Evolutionary conservation across 1,140 invertebrate genomes (phyloP).

Genomic region (Neodiprion fabricii): DNA sequence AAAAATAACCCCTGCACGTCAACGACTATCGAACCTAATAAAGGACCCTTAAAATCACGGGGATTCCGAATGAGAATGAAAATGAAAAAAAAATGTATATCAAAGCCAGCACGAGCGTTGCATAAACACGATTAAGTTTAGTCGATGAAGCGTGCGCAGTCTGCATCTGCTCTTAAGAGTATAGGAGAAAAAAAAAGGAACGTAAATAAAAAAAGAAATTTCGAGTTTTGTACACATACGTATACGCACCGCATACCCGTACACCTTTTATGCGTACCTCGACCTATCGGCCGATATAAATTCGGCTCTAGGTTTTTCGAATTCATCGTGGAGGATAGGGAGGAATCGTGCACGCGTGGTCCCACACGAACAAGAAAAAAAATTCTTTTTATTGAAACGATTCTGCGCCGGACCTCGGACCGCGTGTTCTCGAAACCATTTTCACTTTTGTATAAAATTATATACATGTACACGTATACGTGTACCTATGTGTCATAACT

Average conservation of each 20-base stretch:
- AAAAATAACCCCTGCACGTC: not conserved
- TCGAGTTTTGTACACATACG: not conserved
- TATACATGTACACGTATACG: too few relatives aligned
- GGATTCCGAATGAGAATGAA: not conserved
- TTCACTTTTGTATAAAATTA: not conserved
- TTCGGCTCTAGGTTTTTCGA: not conserved
- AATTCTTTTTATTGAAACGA: not conserved
- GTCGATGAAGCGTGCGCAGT: slow-evolving; percentile 29
- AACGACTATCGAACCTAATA: not conserved
- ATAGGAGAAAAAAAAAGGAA: slow-evolving; percentile 9
- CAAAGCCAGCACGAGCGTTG: slow-evolving; percentile 31
- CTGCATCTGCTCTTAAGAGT: slow-evolving; percentile 30
- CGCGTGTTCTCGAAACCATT: not conserved
- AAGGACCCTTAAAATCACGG: not conserved
- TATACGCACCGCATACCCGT: not conserved
- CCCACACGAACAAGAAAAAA: too few relatives aligned
- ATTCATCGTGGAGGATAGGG: not conserved
- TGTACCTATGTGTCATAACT: too few relatives aligned
- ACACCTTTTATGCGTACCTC: too few relatives aligned
- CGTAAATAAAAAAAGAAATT: not conserved
- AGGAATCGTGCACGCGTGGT: not conserved
- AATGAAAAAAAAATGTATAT: not conserved
- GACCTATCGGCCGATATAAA: not conserved
- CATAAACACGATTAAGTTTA: slow-evolving; percentile 42
- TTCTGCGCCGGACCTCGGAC: not conserved